Base-by-base conservation (phyloP, 2,113 vertebrate genomes). In the Tachycineta bicolor region DNA sequence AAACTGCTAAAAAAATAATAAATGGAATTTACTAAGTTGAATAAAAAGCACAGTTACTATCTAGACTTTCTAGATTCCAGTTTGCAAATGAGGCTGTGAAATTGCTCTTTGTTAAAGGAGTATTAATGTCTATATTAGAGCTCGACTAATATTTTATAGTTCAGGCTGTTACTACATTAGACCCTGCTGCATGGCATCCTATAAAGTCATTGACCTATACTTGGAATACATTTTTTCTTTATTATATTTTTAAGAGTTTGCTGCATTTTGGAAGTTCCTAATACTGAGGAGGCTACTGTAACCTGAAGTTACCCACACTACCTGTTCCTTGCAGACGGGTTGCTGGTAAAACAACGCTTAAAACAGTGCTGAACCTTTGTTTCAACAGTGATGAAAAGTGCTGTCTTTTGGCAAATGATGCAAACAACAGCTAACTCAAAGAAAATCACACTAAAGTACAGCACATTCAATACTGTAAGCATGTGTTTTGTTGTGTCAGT, bases 51-150 rank as follows among this genome's bases (percentile, higher is more conserved):
- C 95, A 98, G 94, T 98, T 98, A 96, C 87, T 75, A 98, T 95
- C 83, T 93, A 94, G 95, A 95, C 68, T 96, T 97, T 91, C 91
- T 78, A 97, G 96, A 96, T 96, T 97, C 96, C 78, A 96, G 94
- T 98, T 97, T 94, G 98, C 96, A 98, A 98, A 97, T 97, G 97
- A 97, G 89, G 77, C 87, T 97, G 89, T 94, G 96, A 98, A 98
- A 98, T 95, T 97, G 89, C 88, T 95, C 97, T 97, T 89, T 97
- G 89, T 98, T 98, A 97, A 97, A 97, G 94, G 81, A 97, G 21
- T 96, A 98, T 97, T 97, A 98, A 98, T 97, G 87, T 69, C 78
- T 96, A 39, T 94, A 82, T 78, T 95, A 92, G 87, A 71, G 93
- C 82, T 95, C 96, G 94, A 89, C 95, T 97, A 97, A 96, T 97